These are phyloP conservation scores for Thymallus thymallus DNA, from an alignment of 2,113 vertebrate genomes.

Conservation along the genomic window DNA sequence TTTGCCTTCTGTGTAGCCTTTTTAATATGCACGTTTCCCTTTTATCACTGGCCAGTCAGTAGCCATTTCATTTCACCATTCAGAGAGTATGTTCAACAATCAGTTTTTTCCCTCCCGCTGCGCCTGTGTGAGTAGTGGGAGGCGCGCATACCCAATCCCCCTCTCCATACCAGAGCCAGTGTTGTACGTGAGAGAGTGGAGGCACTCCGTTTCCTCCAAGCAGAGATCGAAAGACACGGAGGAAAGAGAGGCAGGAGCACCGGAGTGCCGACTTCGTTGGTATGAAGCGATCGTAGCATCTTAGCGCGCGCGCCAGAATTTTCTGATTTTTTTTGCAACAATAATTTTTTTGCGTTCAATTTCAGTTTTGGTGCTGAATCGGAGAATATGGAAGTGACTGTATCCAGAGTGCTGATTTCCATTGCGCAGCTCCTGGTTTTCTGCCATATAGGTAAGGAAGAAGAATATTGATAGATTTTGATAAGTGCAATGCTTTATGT, in stretches of 20 bases:
- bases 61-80: background rate
- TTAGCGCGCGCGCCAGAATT: slow-evolving; percentile 42
- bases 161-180: slow-evolving; percentile 17
- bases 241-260: background rate
- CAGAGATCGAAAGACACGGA: background rate
- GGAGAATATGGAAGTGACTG: slow-evolving; percentile 52
- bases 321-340: slow-evolving; percentile 6
- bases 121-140: slow-evolving; percentile 51
- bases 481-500: background rate
- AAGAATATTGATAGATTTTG: background rate
- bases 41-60: background rate
- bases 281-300: slow-evolving; percentile 57
- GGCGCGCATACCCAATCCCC: slow-evolving; percentile 54
- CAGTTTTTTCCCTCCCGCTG: background rate
- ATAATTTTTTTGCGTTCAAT: slow-evolving; percentile 4
- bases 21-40: background rate
- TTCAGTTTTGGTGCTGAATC: background rate
- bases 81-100: background rate
- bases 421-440: slow-evolving; percentile 61
- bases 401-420: slow-evolving; percentile 27
- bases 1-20: background rate
- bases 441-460: slow-evolving; percentile 65
- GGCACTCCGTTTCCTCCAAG: background rate
- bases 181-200: slow-evolving; percentile 21
- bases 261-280: background rate